Conservation (phyloP, 2,797 vertebrate species). For the Dicrostonyx torquatus region DNA sequence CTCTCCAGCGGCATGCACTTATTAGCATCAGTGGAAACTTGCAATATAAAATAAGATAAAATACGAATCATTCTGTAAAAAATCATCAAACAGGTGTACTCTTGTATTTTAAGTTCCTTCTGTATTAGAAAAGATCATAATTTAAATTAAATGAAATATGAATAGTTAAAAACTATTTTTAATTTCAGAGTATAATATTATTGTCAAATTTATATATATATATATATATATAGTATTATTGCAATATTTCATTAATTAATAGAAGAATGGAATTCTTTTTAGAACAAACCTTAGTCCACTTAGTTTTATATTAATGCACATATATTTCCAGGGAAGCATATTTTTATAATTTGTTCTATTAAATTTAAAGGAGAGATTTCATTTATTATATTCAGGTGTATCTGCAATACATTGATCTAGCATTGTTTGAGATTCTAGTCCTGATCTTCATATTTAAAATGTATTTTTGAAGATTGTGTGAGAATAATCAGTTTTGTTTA, state of each 20-base stretch:
- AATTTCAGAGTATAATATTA: slow-evolving; percentile 43
- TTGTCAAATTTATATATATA: background rate
- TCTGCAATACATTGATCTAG: background rate
- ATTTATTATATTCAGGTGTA: background rate
- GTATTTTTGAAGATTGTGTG: background rate
- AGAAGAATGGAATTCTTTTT: background rate
- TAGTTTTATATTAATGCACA: background rate
- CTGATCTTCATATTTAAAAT: background rate
- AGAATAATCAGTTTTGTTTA: background rate
- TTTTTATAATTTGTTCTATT: background rate
- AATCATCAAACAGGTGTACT: slow-evolving; percentile 68
- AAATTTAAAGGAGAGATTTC: background rate
- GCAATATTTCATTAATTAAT: background rate
- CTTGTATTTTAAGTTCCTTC: slow-evolving; percentile 53
- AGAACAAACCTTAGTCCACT: background rate
- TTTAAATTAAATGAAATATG: background rate
- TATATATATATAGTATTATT: background rate
- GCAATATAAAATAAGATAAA: slow-evolving; percentile 83
- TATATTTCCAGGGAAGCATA: background rate
- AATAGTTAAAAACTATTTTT: background rate
- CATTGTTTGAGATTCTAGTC: background rate
- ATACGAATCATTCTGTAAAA: slow-evolving; percentile 81
- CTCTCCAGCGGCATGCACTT: slow-evolving; percentile 84
- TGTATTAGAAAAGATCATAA: slow-evolving; percentile 49
- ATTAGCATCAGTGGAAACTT: slow-evolving; percentile 80